phyloP scores from a whole-genome alignment of 2,888 invertebrate species.

The Aleiodes testaceus region DNA sequence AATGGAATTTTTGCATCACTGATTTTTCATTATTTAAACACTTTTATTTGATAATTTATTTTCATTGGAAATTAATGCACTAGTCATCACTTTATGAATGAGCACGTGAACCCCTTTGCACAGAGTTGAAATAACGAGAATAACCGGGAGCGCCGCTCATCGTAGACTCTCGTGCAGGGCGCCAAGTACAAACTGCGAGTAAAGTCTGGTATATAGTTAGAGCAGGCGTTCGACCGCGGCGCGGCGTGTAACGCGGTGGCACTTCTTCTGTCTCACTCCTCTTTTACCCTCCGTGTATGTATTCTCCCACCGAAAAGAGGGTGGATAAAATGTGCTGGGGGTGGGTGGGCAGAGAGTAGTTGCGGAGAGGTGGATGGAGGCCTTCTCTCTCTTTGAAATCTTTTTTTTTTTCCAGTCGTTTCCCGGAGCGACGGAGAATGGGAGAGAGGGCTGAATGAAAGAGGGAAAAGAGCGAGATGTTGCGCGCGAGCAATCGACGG shows the following conservation, averaged over 20 bases:
- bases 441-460: conserved; percentile 1
- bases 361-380: conserved; percentile 34
- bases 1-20: too few species aligned
- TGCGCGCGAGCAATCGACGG: conserved; percentile 46
- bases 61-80: too few species aligned
- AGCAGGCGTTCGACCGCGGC: conserved; percentile 67
- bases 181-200: conserved; percentile 65
- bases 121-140: neutral
- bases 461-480: conserved; percentile 7
- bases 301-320: conserved; percentile 44
- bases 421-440: conserved; percentile 32
- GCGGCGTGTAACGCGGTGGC: conserved; percentile 66
- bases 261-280: conserved; percentile 57
- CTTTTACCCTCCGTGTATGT: conserved; percentile 47
- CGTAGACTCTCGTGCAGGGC: conserved; percentile 47
- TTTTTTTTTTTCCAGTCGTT: conserved; percentile 28
- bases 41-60: too few species aligned
- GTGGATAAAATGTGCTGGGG: conserved; percentile 34
- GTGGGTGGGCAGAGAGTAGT: conserved; percentile 35
- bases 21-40: too few species aligned
- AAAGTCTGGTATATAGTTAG: conserved; percentile 39
- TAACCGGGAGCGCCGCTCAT: conserved; percentile 30
- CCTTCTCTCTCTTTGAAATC: conserved; percentile 31
- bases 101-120: neutral
- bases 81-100: too few species aligned